Conservation (phyloP, 2,113 vertebrate genomes). For the Hydrochoerus hydrochaeris region DNA sequence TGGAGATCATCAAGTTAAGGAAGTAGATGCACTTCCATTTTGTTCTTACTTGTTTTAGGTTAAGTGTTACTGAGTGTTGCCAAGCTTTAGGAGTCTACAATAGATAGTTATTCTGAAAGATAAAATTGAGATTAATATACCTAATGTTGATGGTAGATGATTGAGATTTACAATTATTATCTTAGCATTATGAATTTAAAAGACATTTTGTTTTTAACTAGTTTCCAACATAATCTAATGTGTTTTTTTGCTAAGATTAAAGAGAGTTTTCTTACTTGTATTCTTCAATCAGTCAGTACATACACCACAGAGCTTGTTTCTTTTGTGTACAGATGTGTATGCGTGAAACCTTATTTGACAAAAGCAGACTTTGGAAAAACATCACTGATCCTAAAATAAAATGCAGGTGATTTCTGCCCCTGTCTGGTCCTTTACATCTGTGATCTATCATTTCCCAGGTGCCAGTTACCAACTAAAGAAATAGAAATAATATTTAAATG, state of each 20-base stretch:
- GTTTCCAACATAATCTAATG: neutral
- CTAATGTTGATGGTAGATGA: neutral
- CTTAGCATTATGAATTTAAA: neutral
- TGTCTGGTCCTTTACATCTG: conserved; percentile 28
- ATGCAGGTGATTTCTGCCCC: neutral
- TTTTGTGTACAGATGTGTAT: neutral
- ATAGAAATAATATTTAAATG: conserved; percentile 62
- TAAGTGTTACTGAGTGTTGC: neutral
- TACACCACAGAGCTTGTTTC: neutral
- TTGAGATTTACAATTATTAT: neutral
- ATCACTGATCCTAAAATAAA: conserved; percentile 48
- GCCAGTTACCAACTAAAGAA: neutral
- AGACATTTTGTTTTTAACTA: neutral
- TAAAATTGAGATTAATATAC: neutral
- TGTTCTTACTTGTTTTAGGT: neutral
- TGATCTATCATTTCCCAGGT: conserved; percentile 40
- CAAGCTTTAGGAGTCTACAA: conserved; percentile 6
- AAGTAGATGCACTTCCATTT: neutral
- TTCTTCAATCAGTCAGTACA: neutral
- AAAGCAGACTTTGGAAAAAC: conserved; percentile 54
- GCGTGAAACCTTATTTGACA: conserved; percentile 48
- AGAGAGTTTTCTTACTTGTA: neutral
- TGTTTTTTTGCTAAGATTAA: neutral
- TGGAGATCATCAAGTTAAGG: neutral
- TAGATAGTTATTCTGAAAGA: neutral